Conservation (phyloP, 2,113 vertebrate genomes). For the Gambusia holbrooki region DNA sequence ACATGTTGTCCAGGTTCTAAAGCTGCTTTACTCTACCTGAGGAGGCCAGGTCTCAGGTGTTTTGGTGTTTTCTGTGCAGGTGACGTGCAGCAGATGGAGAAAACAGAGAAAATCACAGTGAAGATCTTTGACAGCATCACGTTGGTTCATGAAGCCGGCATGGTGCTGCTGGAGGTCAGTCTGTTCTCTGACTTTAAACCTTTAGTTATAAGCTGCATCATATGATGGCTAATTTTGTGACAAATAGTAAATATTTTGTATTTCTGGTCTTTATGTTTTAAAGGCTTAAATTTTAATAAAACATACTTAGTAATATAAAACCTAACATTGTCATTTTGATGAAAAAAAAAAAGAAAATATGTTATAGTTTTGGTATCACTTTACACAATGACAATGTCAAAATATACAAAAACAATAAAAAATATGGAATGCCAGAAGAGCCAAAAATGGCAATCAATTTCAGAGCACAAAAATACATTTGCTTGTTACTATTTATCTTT, state of each 20-base stretch:
- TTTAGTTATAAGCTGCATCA: no score
- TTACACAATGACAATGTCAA: background rate
- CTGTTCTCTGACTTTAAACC: no score
- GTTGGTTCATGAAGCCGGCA: slow-evolving; percentile 89
- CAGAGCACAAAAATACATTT: background rate
- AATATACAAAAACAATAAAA: background rate
- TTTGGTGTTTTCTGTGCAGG: slow-evolving; percentile 74
- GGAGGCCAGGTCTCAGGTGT: background rate
- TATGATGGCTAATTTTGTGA: no score
- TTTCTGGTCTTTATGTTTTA: no score
- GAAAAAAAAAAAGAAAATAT: background rate
- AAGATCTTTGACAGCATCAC: slow-evolving; percentile 93
- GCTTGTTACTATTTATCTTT: background rate
- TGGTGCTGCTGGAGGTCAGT: slow-evolving; percentile 93
- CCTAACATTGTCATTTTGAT: background rate
- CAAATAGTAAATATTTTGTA: no score
- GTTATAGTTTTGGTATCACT: background rate
- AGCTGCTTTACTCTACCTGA: no score
- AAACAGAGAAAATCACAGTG: slow-evolving; percentile 89
- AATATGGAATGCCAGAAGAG: background rate
- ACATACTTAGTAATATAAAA: background rate
- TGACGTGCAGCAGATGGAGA: slow-evolving; percentile 95
- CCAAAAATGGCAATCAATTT: background rate
- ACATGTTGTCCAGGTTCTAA: no score
- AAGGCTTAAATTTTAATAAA: no score